Evolutionary conservation across 2,113 vertebrate genomes (phyloP).

Genomic region (Onychorhynchus coronatus): DNA sequence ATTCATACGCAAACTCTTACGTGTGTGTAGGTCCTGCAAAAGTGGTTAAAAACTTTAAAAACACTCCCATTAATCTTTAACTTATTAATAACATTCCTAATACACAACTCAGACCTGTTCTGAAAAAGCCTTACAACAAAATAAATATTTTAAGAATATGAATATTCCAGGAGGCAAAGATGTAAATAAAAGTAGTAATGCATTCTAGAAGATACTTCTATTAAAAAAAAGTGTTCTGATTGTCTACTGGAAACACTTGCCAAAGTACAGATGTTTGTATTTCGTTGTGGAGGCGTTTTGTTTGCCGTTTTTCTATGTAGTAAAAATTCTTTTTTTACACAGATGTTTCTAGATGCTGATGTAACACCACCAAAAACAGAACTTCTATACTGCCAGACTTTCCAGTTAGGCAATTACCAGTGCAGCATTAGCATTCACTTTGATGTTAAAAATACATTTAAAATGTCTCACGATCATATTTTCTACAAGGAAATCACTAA

Average conservation of each 20-base stretch:
- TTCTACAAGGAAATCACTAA: neutral
- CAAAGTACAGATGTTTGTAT: neutral
- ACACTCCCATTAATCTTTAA: neutral
- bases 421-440: neutral
- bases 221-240: neutral
- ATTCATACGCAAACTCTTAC: neutral
- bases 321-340: neutral
- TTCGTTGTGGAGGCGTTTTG: neutral
- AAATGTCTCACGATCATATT: neutral
- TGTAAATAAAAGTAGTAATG: neutral
- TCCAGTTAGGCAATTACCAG: neutral
- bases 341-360: neutral
- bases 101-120: slow-evolving; percentile 5
- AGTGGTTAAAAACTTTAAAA: neutral
- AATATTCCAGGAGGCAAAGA: neutral
- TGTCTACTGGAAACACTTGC: neutral
- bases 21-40: neutral
- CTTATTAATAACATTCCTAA: slow-evolving; percentile 16
- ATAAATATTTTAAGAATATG: neutral
- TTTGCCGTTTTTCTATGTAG: accelerated
- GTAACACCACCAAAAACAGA: neutral
- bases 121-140: slow-evolving; percentile 29
- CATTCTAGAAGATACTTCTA: neutral
- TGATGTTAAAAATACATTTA: neutral
- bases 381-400: neutral